phyloP scores from a whole-genome alignment of 2,888 invertebrate genomes.

The Leptinotarsa peninsularis region DNA sequence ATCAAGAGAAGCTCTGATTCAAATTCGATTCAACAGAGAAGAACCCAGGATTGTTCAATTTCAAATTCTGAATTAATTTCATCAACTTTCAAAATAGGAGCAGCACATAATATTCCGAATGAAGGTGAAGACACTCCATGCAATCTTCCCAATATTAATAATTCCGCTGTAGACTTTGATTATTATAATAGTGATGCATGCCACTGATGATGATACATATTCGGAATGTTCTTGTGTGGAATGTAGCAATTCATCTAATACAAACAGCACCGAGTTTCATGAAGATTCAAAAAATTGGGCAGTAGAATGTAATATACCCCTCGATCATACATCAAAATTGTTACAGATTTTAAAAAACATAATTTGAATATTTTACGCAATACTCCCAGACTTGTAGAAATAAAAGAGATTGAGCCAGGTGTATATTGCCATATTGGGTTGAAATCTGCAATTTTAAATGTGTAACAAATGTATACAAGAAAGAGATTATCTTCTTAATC shows the following conservation, averaged over 20 bases:
- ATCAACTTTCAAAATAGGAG: neutral
- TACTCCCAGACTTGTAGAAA: constrained; percentile 27
- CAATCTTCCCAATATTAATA: neutral
- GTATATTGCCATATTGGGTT: constrained; percentile 43
- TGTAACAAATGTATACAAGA: constrained; percentile 49
- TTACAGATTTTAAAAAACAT: constrained; percentile 12
- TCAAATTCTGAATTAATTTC: neutral
- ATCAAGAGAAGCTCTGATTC: neutral
- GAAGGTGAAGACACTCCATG: neutral
- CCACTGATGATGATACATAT: neutral
- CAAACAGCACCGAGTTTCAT: neutral
- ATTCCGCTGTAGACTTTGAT: no score
- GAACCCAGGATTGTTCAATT: neutral
- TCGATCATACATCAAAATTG: neutral
- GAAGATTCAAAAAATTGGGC: constrained; percentile 15
- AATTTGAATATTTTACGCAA: constrained; percentile 7
- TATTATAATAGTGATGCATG: neutral
- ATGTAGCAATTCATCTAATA: neutral
- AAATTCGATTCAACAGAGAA: neutral
- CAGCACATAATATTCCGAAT: neutral
- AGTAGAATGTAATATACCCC: constrained; percentile 15
- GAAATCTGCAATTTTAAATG: constrained; percentile 30
- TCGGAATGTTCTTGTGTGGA: neutral
- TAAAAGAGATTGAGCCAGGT: constrained; percentile 28
- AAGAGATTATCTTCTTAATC: constrained; percentile 38